These are phyloP conservation scores for Gerris buenoi DNA, from an alignment of 1,140 invertebrate genomes.

Conservation along the genomic window DNA sequence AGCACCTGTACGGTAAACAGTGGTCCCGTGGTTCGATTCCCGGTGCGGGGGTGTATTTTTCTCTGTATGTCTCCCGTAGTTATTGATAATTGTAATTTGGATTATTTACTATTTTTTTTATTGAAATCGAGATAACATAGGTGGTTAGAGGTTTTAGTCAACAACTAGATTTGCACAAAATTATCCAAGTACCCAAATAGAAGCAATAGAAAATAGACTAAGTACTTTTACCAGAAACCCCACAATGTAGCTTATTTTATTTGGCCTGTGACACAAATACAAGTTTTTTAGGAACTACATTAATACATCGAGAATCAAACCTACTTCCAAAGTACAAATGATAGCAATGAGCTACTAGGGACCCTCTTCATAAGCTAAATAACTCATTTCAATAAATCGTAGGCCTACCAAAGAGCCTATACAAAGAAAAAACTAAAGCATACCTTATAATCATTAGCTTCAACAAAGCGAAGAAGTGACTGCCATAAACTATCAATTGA, in stretches of 20 bases:
- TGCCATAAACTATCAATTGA: constrained; percentile 46
- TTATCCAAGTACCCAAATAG: too few relatives aligned
- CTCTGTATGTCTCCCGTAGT: too few relatives aligned
- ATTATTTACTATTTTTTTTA: too few relatives aligned
- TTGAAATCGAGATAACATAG: too few relatives aligned
- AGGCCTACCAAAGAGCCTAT: not conserved
- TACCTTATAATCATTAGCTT: constrained; percentile 63
- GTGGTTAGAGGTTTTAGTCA: too few relatives aligned
- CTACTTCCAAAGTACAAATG: not conserved
- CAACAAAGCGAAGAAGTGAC: constrained; percentile 61
- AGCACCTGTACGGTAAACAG: too few relatives aligned
- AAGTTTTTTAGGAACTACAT: not conserved
- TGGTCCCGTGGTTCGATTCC: too few relatives aligned
- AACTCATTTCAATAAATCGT: not conserved
- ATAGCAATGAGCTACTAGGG: not conserved
- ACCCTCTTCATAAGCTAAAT: not conserved
- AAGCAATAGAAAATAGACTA: too few relatives aligned
- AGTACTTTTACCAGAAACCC: too few relatives aligned
- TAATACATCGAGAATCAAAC: not conserved
- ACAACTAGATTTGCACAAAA: too few relatives aligned
- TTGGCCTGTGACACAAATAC: not conserved
- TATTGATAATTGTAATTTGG: too few relatives aligned
- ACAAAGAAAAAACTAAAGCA: constrained; percentile 8
- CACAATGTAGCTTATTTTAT: not conserved
- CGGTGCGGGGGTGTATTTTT: too few relatives aligned